These are phyloP conservation scores for Cliona cf. orientalis DNA, from an alignment of 37 sponge, comb jelly and placozoan genomes.

Conservation along the genomic window DNA sequence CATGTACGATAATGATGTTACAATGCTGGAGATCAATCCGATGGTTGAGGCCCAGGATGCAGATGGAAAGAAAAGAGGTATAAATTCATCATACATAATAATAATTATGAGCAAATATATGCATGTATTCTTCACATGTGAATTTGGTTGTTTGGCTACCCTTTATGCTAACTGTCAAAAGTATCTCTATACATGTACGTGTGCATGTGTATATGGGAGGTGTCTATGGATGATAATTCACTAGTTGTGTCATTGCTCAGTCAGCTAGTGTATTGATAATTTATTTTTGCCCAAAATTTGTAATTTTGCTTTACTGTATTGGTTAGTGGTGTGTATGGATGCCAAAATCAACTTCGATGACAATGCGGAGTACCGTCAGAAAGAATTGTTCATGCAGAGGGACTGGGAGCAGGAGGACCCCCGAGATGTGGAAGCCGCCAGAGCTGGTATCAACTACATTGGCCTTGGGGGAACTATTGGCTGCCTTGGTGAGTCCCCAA, in stretches of 20 bases:
- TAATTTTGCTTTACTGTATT: no score
- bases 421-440: slow-evolving; percentile 87
- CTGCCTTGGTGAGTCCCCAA: slow-evolving; percentile 77
- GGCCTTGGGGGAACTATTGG: slow-evolving; percentile 93
- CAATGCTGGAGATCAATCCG: slow-evolving; percentile 95
- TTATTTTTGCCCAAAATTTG: no score
- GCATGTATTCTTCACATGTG: no score
- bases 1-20: slow-evolving; percentile 81
- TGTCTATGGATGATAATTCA: background rate
- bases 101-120: no score
- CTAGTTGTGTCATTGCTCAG: background rate
- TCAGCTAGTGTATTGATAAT: no score
- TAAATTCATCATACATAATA: no score
- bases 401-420: slow-evolving; percentile 96
- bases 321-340: slow-evolving; percentile 97
- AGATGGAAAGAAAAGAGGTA: slow-evolving; percentile 32
- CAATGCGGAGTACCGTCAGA: slow-evolving; percentile 90
- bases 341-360: slow-evolving; percentile 97
- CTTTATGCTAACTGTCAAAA: no score
- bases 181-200: no score
- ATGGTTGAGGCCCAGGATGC: slow-evolving; percentile 74
- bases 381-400: slow-evolving; percentile 63
- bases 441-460: slow-evolving; percentile 88
- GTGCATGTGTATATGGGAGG: background rate
- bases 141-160: no score